Base-by-base conservation (phyloP, 2,888 invertebrate species). In the Clitarchus hookeri region DNA sequence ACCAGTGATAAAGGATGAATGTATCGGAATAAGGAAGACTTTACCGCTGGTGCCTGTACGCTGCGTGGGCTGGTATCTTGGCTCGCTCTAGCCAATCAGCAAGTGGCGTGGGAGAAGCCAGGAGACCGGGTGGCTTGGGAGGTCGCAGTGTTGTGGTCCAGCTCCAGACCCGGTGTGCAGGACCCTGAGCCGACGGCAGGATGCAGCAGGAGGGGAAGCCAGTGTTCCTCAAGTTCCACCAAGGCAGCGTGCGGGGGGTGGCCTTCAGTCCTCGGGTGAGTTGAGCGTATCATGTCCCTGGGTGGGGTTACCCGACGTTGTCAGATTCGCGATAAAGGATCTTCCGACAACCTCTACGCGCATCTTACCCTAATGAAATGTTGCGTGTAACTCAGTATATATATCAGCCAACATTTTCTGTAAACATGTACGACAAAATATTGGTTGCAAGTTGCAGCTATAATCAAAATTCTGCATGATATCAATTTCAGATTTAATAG, bases 161-260 rank as follows among this genome's bases (percentile, higher is more conserved):
- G 25, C 79, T 13, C 27, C 26, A 23, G 79, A 79, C 79, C 25
- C 11, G 27, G 27, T 23, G 13, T 12, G 25, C 12, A 23, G 27
- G 26, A 26, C 12, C 26, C n/a, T 27, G 79, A 79, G 79, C 13
- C 27, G 3, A 12, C 82, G 19, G 26, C 83, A 89, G 86, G 87
- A 91, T 91, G 91, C 91, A 91, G 88, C 91, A 91, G 89, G 91
- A 91, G 87, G 91, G 91, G 84, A 91, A 90, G 77, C 91, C 91
- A 44, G 90, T 90, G 86, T 91, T 91, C 88, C 89, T 91, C 27
- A 91, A 91, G 88, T 90, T 89, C 88, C 91, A 91, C 87, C 90
- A 91, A 88, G 91, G 91, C 83, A 91, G 91, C 88, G 91, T 91
- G 27, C 90, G 91, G 84, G 91, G 91, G 84, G 91, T 91, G 84